Conservation (phyloP, 2,888 invertebrate genomes). For the Tenthredo mesomela region DNA sequence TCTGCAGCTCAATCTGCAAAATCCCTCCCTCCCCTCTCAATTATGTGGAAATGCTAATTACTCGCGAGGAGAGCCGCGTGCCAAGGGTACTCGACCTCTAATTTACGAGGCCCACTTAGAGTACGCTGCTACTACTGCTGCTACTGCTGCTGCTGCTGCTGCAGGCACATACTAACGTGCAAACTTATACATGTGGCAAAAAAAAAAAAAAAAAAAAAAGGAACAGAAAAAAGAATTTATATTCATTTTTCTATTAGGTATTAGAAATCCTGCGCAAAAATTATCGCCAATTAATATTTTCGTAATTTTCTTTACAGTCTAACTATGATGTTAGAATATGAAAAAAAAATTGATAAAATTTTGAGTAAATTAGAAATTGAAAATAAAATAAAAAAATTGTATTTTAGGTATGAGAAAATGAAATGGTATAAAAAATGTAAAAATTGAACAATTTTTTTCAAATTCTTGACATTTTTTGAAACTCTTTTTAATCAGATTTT, state of each 20-base stretch:
- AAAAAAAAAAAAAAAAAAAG: not conserved
- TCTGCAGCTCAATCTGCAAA: slow-evolving; percentile 62
- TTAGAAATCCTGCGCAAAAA: too few species aligned
- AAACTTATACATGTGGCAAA: not conserved
- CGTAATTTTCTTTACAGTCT: too few species aligned
- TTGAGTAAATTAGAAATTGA: too few species aligned
- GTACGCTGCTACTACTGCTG: not conserved
- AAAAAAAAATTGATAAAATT: too few species aligned
- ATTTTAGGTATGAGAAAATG: too few species aligned
- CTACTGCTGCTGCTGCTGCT: not conserved
- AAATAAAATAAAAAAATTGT: not conserved
- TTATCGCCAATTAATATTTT: too few species aligned
- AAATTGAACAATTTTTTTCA: too few species aligned
- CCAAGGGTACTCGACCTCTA: slow-evolving; percentile 11
- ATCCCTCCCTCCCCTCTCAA: slow-evolving; percentile 67
- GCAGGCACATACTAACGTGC: not conserved
- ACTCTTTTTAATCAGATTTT: too few species aligned
- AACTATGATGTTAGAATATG: too few species aligned
- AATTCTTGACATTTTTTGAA: too few species aligned
- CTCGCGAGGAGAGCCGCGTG: slow-evolving; percentile 39
- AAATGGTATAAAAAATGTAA: too few species aligned
- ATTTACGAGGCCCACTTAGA: slow-evolving; percentile 6
- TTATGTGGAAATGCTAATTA: slow-evolving; percentile 75
- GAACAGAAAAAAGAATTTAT: not conserved
- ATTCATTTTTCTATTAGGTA: too few species aligned